Conservation (phyloP, 2,113 vertebrate genomes). For the Oryzias javanicus region DNA sequence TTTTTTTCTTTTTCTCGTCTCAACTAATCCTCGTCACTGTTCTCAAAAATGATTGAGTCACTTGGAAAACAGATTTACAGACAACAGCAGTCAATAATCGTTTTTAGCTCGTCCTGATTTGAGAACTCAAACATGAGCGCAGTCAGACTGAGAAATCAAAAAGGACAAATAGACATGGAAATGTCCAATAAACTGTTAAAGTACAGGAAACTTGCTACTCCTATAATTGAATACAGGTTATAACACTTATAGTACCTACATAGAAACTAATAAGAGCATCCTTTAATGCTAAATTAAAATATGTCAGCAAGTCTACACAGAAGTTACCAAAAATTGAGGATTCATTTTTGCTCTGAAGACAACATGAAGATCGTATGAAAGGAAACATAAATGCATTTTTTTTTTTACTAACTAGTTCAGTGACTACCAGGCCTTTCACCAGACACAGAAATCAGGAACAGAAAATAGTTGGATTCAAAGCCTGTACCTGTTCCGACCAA, state of each 20-base stretch:
- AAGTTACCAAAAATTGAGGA: no score
- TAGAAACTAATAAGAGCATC: not conserved
- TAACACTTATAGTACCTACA: not conserved
- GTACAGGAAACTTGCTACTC: no score
- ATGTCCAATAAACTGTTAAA: conserved; percentile 3
- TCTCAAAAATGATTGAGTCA: conserved; percentile 7
- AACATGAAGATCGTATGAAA: no score
- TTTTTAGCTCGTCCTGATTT: conserved; percentile 27
- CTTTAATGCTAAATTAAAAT: no score
- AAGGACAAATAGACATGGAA: conserved; percentile 11
- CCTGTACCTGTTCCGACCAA: conserved; percentile 17
- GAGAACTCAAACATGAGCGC: conserved; percentile 14
- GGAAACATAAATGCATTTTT: no score
- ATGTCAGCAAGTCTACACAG: no score
- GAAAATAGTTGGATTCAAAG: not conserved
- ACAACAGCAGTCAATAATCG: conserved; percentile 18
- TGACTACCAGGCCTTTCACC: no score
- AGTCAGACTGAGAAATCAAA: no score
- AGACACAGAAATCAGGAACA: no score
- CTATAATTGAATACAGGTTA: not conserved
- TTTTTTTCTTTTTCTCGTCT: conserved; percentile 19
- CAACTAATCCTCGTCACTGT: conserved; percentile 6
- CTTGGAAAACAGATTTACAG: conserved; percentile 19
- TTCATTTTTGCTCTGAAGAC: no score
- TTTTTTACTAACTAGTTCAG: no score